Base-by-base conservation (phyloP, 2,797 vertebrate species). In the Chanos chanos region DNA sequence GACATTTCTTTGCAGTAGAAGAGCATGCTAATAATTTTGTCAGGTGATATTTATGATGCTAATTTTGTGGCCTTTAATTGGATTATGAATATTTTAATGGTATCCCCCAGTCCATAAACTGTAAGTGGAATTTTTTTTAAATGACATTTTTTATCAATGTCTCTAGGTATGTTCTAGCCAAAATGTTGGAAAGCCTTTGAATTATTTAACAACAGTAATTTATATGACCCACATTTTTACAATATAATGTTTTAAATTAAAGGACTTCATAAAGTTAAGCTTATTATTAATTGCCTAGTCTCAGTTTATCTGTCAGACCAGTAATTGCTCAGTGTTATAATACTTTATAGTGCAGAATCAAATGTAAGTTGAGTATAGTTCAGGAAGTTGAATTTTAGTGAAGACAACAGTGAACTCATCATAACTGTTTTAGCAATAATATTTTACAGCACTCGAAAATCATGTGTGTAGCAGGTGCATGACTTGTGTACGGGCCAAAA, bases 81-180 rank as follows among this genome's bases (percentile, higher is more conserved):
- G 76, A 77, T 58, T 85, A 90, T 91, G 58, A 90, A 90, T 90
- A 89, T 88, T 89, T 90, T 84, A 90, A 83, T 83, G 76, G 83
- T 81, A 79, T 82, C 64, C 59, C 63, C 61, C 69, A 63, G 77
- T 72, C 37, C 65, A 66, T 71, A 75, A 74, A 69, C 71, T 73
- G 66, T 74, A 70, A 75, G 77, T n/a, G n/a, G 76, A 70, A 54
- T 52, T 41, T 73, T 61, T 63, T 49, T 70, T 74, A 74, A 76
- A 78, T 81, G 75, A 75, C 64, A 72, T 73, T 68, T 79, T 72
- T 71, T 57, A 59, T 55, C 56, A 52, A 61, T 50, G 33, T 57
- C 48, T n/a, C 70, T 77, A 75, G 56, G 33, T 45, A 66, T 60
- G 66, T 68, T 41, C 77, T 77, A 62, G 70, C 31, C 70, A 74